Conservation (phyloP, 2,797 vertebrate species). For the Coreius guichenoti region DNA sequence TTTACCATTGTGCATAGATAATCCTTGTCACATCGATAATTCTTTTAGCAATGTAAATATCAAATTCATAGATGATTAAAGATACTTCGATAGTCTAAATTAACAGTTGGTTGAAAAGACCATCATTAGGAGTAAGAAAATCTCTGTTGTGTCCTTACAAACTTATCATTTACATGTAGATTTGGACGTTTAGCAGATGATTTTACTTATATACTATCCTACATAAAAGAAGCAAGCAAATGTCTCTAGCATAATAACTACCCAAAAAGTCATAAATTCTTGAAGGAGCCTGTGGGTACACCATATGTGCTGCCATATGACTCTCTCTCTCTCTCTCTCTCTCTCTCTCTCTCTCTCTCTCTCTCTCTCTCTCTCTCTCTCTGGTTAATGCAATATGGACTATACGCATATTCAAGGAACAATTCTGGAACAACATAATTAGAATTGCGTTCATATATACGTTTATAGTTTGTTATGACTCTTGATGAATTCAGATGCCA, state of each 20-base stretch:
- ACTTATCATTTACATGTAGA: neutral
- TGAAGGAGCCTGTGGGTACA: constrained; percentile 10
- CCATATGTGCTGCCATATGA: constrained; percentile 25
- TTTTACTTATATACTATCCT: neutral
- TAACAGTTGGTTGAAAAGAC: constrained; percentile 12
- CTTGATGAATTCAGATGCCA: neutral
- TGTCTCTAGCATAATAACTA: constrained; percentile 1
- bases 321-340: neutral
- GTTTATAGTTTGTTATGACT: neutral
- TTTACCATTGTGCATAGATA: neutral
- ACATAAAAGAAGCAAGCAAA: neutral
- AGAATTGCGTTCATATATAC: neutral
- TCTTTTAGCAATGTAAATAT: neutral
- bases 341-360: constrained; percentile 16
- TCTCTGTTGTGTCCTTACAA: neutral
- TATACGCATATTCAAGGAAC: neutral
- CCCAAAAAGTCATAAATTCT: neutral
- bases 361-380: constrained; percentile 4
- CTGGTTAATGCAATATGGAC: neutral
- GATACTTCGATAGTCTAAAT: neutral
- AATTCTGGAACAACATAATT: neutral
- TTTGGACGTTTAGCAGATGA: neutral
- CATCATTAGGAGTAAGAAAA: neutral
- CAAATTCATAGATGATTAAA: neutral
- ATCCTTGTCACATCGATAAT: neutral